A percentile compares a stretch with the other conserved stretches of the same genome.
phyloP scores from a whole-genome alignment of 1,140 invertebrate genomes.

The Rhyzopertha dominica region DNA sequence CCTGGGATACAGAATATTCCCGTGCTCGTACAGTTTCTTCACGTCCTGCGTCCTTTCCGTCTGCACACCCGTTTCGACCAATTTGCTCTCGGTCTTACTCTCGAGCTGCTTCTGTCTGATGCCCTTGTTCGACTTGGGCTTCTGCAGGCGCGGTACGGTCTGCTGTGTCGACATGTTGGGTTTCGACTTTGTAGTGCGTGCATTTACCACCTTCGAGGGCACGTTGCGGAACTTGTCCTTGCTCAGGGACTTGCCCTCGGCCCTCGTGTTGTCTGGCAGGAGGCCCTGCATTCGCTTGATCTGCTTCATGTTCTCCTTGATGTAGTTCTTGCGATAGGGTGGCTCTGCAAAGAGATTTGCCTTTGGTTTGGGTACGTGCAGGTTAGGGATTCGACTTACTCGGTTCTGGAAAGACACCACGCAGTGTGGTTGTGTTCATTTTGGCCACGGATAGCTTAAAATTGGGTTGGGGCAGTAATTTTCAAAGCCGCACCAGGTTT shows the following conservation, averaged over 20 bases:
- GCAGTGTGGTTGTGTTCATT: slow-evolving; percentile 46
- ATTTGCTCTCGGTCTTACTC: slow-evolving; percentile 10
- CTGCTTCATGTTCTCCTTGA: slow-evolving; percentile 53
- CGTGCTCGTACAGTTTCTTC: slow-evolving; percentile 32
- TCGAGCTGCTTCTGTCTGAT: slow-evolving; percentile 12
- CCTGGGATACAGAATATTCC: slow-evolving; percentile 36
- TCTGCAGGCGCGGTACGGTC: neutral
- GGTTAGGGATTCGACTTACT: slow-evolving; percentile 47
- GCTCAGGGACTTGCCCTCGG: slow-evolving; percentile 26
- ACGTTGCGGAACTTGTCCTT: slow-evolving; percentile 43
- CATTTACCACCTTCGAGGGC: slow-evolving; percentile 9
- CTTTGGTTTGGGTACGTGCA: slow-evolving; percentile 1
- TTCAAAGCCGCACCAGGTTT: too few species aligned
- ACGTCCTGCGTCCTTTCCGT: slow-evolving; percentile 36
- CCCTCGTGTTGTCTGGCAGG: slow-evolving; percentile 44
- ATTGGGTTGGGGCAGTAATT: too few species aligned
- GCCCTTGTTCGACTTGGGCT: slow-evolving; percentile 14
- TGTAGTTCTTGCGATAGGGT: slow-evolving; percentile 52
- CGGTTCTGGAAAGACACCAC: slow-evolving; percentile 53
- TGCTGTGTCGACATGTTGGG: neutral
- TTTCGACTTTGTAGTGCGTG: slow-evolving; percentile 9
- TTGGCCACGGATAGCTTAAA: too few species aligned
- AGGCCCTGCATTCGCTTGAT: slow-evolving; percentile 51
- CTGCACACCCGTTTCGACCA: slow-evolving; percentile 32
- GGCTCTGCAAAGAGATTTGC: slow-evolving; percentile 46